These are phyloP conservation scores for Sarcophaga carnaria DNA, from an alignment of 2,888 invertebrate species.

Conservation along the genomic window DNA sequence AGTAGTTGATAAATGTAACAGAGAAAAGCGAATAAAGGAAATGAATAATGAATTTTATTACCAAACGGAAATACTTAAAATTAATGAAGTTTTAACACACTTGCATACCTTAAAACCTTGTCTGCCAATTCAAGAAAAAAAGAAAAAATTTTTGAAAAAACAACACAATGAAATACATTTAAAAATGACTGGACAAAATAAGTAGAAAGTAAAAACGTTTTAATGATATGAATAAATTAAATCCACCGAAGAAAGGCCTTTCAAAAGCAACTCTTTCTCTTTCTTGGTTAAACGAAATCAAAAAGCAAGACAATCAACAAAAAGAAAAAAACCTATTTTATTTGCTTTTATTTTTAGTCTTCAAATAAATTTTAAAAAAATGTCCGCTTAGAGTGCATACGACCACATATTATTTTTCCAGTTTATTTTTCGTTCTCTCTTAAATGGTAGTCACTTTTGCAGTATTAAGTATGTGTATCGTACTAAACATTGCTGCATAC, in stretches of 20 bases:
- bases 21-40: conserved; percentile 16
- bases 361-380: not conserved
- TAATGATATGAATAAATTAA: conserved; percentile 32
- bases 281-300: conserved; percentile 8
- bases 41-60: conserved; percentile 46
- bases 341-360: conserved; percentile 29
- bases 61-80: conserved; percentile 61
- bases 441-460: conserved; percentile 3
- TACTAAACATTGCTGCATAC: not conserved
- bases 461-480: not conserved
- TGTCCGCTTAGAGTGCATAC: too few species aligned
- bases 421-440: too few species aligned
- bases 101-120: not conserved
- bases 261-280: not conserved
- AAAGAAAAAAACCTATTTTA: not conserved
- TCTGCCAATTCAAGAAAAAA: not conserved
- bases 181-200: not conserved
- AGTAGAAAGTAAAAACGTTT: conserved; percentile 3
- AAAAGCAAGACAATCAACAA: not conserved
- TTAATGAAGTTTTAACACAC: conserved; percentile 54
- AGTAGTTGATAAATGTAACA: conserved; percentile 1
- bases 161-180: not conserved
- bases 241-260: conserved; percentile 2
- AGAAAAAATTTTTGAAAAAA: not conserved
- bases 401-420: too few species aligned